Percentiles rank a stretch among this genome's conserved stretches.
Conservation (phyloP, 2,888 invertebrate species). For the Melanophora roralis region DNA sequence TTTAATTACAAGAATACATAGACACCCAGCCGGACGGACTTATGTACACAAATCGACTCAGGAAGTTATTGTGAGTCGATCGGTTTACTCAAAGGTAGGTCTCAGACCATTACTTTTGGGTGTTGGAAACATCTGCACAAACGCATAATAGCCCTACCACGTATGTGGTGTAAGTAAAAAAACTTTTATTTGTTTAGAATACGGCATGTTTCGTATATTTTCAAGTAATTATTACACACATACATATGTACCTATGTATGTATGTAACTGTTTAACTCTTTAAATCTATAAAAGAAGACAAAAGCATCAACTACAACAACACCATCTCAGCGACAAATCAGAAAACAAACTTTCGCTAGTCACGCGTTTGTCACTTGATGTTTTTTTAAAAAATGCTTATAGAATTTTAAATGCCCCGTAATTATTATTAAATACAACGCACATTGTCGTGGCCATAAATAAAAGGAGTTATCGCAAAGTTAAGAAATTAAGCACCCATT, state of each 20-base stretch:
- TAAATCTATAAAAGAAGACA: no score
- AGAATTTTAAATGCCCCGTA: slow-evolving; percentile 59
- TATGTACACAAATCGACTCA: no score
- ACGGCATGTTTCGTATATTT: background rate
- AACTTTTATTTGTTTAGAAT: slow-evolving; percentile 35
- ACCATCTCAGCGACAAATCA: no score
- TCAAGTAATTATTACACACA: background rate
- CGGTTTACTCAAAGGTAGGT: no score
- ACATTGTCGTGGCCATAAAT: background rate
- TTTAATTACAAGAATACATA: no score
- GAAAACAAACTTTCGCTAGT: slow-evolving; percentile 61
- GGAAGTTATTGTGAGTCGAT: no score
- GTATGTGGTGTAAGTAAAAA: no score
- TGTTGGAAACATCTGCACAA: no score
- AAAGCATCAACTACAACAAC: background rate
- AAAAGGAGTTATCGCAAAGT: background rate
- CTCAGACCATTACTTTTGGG: no score
- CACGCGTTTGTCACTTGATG: slow-evolving; percentile 60
- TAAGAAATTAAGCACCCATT: background rate
- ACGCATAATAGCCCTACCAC: no score
- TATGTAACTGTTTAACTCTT: no score
- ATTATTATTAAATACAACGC: slow-evolving; percentile 29
- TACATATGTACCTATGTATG: slow-evolving; percentile 20
- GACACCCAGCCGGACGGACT: no score
- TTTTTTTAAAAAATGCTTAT: slow-evolving; percentile 58